A percentile compares a stretch with the other conserved stretches of the same genome.
Conservation (phyloP, 1,140 invertebrate genomes). For the Aphelinus certus region DNA sequence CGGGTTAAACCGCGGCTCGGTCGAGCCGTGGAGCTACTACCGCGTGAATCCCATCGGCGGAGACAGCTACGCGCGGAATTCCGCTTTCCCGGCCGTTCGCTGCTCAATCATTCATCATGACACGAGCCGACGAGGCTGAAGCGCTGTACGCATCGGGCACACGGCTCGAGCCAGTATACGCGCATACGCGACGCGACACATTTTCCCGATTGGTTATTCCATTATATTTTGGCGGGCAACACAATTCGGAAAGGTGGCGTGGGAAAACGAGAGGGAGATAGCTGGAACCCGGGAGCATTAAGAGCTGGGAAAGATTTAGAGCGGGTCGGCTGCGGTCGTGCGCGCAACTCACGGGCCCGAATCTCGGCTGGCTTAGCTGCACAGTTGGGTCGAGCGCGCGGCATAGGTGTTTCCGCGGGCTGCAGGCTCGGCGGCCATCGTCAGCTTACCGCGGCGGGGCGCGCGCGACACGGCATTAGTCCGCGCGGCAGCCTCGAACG, state of each 20-base stretch:
- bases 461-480: background rate
- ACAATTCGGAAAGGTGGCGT: background rate
- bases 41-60: too few relatives aligned
- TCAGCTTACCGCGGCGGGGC: conserved; percentile 37
- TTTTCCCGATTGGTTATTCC: conserved; percentile 30
- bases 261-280: background rate
- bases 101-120: too few relatives aligned
- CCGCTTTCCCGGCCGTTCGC: too few relatives aligned
- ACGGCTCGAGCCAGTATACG: too few relatives aligned
- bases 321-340: background rate
- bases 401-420: background rate
- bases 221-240: conserved; percentile 10
- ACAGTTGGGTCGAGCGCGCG: too few relatives aligned
- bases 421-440: conserved; percentile 11
- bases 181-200: background rate
- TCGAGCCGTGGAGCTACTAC: too few relatives aligned
- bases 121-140: too few relatives aligned
- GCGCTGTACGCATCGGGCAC: too few relatives aligned
- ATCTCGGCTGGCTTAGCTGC: too few relatives aligned
- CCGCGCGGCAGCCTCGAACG: background rate
- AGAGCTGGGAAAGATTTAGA: conserved; percentile 26
- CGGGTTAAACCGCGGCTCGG: too few relatives aligned
- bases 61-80: too few relatives aligned
- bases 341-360: conserved; percentile 31
- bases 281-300: background rate